Base-by-base conservation (phyloP, 2,113 vertebrate species). In the Chlorodrepanis virens region DNA sequence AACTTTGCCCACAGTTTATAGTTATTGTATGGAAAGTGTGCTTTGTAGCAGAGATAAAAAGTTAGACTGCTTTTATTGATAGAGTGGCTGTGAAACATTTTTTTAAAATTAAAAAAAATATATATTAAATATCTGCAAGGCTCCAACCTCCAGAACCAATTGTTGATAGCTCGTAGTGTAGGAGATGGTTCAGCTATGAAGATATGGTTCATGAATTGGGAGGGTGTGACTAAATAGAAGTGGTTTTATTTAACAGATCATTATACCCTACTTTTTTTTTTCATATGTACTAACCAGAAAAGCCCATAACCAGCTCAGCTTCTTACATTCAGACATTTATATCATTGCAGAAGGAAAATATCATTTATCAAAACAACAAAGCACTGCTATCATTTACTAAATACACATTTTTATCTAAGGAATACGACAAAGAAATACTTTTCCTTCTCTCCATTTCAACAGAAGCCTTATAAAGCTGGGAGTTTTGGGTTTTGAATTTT, bases 1-100 rank as follows among this genome's bases (percentile, higher is more conserved):
- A 95, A 87, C 85, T 95, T 89, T 94, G 79, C 83, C 60, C 95
- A 94, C 95, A 96, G 89, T 94, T 96, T 94, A 95, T 7, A 96
- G 88, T 90, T 83, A 67, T 61, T 80, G 49, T 68, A 90, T 77
- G 87, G 40, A 94, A 97, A 96, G 49, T 13, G 80, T 86, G 59
- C 85, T 91, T 94, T 89, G 56, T 77, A 91, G 13, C 69, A 89
- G 67, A 96, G 95, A 97, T 96, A 90, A 96, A 91, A 93, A 84
- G 81, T 89, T 70, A 57, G 20, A 2, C 25, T 85, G 5, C 44
- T 94, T 86, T 81, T 74, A 80, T 75, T 91, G 89, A 95, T 90
- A 85, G 39, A 86, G 91, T 93, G 80, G 37, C 65, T 81, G 83
- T 56, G 93, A 95, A 94, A 77, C 22, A 9, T 80, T 57, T 57